A percentile compares a stretch with the other conserved stretches of the same genome.
These are phyloP conservation scores for Caenorhabditis plicata DNA, from an alignment of 2,888 invertebrate species.

Conservation along the genomic window DNA sequence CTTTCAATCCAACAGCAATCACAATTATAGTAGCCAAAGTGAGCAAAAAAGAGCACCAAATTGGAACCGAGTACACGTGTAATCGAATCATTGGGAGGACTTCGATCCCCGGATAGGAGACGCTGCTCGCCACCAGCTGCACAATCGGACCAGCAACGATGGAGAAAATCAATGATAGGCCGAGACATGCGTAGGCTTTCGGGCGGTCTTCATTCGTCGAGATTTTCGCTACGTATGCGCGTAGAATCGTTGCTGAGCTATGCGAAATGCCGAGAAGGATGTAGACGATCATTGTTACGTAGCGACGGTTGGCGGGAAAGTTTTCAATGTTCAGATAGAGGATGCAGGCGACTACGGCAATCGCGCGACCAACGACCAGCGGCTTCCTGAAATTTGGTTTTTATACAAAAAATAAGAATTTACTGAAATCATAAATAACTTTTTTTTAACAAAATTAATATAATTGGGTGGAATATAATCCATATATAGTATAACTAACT, in stretches of 20 bases:
- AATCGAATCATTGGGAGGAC: constrained; percentile 28
- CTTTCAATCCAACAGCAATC: constrained; percentile 15
- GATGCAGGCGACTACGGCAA: constrained; percentile 15
- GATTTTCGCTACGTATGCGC: constrained; percentile 24
- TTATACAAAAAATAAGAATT: neutral
- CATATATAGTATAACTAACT: too few relatives aligned
- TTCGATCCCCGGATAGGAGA: constrained; percentile 43
- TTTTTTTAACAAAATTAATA: too few relatives aligned
- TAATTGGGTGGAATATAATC: too few relatives aligned
- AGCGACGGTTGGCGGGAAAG: constrained; percentile 11
- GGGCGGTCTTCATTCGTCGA: constrained; percentile 23
- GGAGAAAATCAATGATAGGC: constrained; percentile 22
- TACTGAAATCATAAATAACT: too few relatives aligned
- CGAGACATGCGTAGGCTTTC: constrained; percentile 19
- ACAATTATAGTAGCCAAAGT: constrained; percentile 12
- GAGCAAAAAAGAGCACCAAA: constrained; percentile 28
- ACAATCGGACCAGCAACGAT: constrained; percentile 24
- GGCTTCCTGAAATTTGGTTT: constrained; percentile 20
- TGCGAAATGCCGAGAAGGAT: constrained; percentile 15
- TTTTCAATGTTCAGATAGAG: constrained; percentile 18
- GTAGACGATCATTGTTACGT: constrained; percentile 13
- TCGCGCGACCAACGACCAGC: constrained; percentile 12
- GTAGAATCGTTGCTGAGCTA: constrained; percentile 17
- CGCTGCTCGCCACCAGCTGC: constrained; percentile 40
- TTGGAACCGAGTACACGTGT: constrained; percentile 29